Evolutionary conservation across 2,797 vertebrate species (phyloP).

Genomic region (Peromyscus attwateri): DNA sequence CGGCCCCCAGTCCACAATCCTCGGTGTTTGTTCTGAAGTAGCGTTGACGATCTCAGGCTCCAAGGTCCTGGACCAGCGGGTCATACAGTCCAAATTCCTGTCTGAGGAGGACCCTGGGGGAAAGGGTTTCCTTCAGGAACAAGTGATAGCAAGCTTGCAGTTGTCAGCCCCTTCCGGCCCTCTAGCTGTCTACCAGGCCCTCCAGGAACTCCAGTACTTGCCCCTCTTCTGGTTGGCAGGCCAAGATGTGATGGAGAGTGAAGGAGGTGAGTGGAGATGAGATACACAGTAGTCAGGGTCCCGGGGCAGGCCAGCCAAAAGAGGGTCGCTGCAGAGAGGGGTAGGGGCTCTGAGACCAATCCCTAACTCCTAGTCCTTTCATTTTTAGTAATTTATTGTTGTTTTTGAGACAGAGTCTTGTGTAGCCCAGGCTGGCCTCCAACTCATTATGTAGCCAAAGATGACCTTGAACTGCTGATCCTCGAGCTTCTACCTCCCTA

Average conservation of each 20-base stretch:
- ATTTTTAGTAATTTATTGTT: not conserved
- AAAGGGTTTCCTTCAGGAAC: not conserved
- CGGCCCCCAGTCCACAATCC: not conserved
- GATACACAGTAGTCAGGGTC: constrained; percentile 52
- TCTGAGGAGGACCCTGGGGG: constrained; percentile 25
- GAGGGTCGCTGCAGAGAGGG: constrained; percentile 65
- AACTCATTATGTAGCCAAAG: not conserved
- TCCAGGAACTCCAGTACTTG: constrained; percentile 38
- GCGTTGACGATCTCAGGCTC: not conserved
- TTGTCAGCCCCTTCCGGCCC: not conserved
- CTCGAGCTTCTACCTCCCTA: not conserved
- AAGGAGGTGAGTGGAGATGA: not conserved
- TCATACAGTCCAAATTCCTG: constrained; percentile 19
- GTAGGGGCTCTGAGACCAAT: constrained; percentile 16
- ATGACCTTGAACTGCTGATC: not conserved
- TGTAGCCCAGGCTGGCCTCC: not conserved
- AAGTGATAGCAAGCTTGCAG: not conserved
- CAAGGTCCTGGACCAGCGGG: constrained; percentile 49
- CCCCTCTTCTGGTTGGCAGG: constrained; percentile 41
- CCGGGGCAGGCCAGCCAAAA: constrained; percentile 71
- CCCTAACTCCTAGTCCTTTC: not conserved
- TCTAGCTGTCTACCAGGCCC: not conserved
- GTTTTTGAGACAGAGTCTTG: not conserved
- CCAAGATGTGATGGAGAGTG: not conserved
- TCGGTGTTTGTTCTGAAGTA: not conserved